A percentile compares a stretch with the other conserved stretches of the same genome.
Conservation (phyloP, 2,888 invertebrate genomes). For the Tricholauxania praeusta region DNA sequence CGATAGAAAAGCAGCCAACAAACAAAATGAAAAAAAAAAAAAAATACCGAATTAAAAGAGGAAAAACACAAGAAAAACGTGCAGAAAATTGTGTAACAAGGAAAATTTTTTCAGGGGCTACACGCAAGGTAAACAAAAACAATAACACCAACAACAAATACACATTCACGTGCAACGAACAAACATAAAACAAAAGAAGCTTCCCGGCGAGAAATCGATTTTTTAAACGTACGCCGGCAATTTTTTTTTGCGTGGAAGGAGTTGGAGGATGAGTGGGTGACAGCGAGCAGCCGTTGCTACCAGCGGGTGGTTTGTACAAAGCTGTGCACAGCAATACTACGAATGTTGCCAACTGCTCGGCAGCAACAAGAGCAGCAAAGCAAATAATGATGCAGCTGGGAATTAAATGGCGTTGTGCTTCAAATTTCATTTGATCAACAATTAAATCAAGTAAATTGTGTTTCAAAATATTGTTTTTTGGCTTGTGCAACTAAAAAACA, state of each 20-base stretch:
- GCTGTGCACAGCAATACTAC: not conserved
- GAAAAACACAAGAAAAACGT: conserved; percentile 11
- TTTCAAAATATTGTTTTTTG: too few relatives aligned
- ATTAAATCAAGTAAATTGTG: too few relatives aligned
- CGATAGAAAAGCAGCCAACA: not conserved
- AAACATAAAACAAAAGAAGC: conserved; percentile 12
- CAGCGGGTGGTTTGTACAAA: not conserved
- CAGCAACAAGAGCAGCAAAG: conserved; percentile 24
- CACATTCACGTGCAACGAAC: conserved; percentile 8
- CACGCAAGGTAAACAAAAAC: not conserved
- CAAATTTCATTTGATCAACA: too few relatives aligned
- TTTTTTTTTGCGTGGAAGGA: too few relatives aligned
- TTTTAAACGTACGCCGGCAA: too few relatives aligned
- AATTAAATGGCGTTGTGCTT: too few relatives aligned
- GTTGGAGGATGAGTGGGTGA: too few relatives aligned
- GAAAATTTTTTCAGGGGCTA: conserved; percentile 15
- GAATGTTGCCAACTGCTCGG: not conserved
- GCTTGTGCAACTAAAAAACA: too few relatives aligned
- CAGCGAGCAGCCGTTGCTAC: conserved; percentile 13
- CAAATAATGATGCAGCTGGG: too few relatives aligned
- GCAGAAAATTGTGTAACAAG: conserved; percentile 4
- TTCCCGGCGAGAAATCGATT: conserved; percentile 23
- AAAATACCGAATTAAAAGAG: not conserved
- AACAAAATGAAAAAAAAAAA: conserved; percentile 8
- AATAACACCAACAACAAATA: conserved; percentile 7